phyloP scores from a whole-genome alignment of 1,140 invertebrate genomes.

The Lordiphosa mommai region DNA sequence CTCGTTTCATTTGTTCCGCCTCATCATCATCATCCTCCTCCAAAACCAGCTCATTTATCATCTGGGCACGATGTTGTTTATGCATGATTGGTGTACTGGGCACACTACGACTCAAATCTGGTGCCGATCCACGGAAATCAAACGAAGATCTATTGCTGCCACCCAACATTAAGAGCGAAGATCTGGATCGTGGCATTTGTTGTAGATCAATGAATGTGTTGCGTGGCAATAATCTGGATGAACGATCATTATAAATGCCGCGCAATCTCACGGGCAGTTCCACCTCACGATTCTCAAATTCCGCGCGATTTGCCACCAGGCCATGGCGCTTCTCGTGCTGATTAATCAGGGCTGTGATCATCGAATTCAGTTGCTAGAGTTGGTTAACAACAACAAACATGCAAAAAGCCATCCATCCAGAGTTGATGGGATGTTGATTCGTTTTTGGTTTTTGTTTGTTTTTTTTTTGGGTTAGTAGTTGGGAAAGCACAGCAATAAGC shows the following conservation, averaged over 20 bases:
- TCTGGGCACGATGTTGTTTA: slow-evolving; percentile 54
- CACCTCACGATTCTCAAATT: slow-evolving; percentile 80
- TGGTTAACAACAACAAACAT: slow-evolving; percentile 57
- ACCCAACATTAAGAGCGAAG: slow-evolving; percentile 77
- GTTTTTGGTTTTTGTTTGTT: slow-evolving; percentile 12
- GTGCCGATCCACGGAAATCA: slow-evolving; percentile 72
- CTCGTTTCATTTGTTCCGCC: slow-evolving; percentile 46
- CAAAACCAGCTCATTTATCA: slow-evolving; percentile 48
- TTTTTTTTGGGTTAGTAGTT: slow-evolving; percentile 60
- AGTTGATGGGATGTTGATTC: slow-evolving; percentile 21
- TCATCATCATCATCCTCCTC: slow-evolving; percentile 51
- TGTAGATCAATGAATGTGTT: slow-evolving; percentile 80
- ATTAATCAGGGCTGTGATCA: slow-evolving; percentile 67
- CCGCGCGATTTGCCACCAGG: slow-evolving; percentile 79
- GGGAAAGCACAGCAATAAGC: slow-evolving; percentile 68
- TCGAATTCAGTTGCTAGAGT: slow-evolving; percentile 46
- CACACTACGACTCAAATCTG: slow-evolving; percentile 76
- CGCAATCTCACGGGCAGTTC: slow-evolving; percentile 79
- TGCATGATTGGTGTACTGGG: slow-evolving; percentile 69
- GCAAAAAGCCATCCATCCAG: slow-evolving; percentile 45
- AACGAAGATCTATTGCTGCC: slow-evolving; percentile 13
- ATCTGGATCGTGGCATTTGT: slow-evolving; percentile 80
- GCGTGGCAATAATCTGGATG: slow-evolving; percentile 77
- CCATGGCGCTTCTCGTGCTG: slow-evolving; percentile 81
- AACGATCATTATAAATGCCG: slow-evolving; percentile 80